phyloP scores from a whole-genome alignment of 2,888 invertebrate species.

The Petrolisthes cinctipes region DNA sequence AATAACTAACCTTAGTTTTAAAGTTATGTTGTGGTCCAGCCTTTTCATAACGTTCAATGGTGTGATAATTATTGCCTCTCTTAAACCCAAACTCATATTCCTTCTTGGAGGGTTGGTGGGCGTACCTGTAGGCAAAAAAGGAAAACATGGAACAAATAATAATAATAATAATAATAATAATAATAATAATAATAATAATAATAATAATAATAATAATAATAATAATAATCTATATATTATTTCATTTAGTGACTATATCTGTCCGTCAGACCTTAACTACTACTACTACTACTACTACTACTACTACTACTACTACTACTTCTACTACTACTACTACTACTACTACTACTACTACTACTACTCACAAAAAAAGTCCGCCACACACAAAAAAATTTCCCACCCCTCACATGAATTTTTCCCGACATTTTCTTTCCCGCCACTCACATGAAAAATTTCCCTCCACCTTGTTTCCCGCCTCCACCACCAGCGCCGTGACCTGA shows the following conservation, averaged over 20 bases:
- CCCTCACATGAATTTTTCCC: too few relatives aligned
- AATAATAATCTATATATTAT: too few relatives aligned
- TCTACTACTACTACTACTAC: too few relatives aligned
- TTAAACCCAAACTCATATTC: constrained; percentile 81
- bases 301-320: too few relatives aligned
- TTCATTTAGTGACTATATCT: too few relatives aligned
- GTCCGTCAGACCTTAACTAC: too few relatives aligned
- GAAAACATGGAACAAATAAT: background rate
- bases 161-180: background rate
- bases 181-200: background rate
- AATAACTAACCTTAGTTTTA: constrained; percentile 78
- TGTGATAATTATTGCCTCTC: constrained; percentile 80
- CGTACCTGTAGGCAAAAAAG: constrained; percentile 74
- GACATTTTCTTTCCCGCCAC: background rate
- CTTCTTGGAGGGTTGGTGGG: constrained; percentile 78
- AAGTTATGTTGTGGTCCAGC: constrained; percentile 77
- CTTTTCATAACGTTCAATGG: constrained; percentile 80
- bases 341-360: too few relatives aligned
- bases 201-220: background rate
- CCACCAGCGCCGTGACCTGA: background rate
- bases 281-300: too few relatives aligned
- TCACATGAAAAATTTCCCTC: background rate
- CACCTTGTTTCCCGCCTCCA: background rate
- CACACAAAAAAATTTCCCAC: too few relatives aligned
- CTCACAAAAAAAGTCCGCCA: too few relatives aligned